Evolutionary conservation across 2,888 invertebrate genomes (phyloP), one percentile per base, ranked within the genome.

Genomic region (Athalia cordata): DNA sequence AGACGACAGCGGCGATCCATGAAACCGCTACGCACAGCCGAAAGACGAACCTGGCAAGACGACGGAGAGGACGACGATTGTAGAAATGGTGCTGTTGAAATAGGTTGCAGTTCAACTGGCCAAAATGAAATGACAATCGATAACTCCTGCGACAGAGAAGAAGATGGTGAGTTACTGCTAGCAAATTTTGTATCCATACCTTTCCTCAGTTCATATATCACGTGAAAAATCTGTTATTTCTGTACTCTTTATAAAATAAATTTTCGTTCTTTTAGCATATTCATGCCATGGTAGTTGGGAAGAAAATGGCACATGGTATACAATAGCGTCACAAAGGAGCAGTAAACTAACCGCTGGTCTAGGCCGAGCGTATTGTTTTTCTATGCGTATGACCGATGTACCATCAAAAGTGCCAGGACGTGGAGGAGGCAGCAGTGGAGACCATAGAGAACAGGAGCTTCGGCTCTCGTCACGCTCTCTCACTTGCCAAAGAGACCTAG

Each of bases 201-300:
- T 3, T 4, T 9, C 13, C 8, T 49, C 13, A 86, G 93, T 57
- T 92, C 93, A 79, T 92, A 93, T 81, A 86, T 90, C 1, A 87
- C 87, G 79, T 88, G n/a, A 59, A 0, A 59, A 15, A 62, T 8
- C 62, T 29, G 15, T 6, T 1, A 62, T 8, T 29, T 29, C 7
- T 13, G 8, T 66, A 11, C 77, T 78, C 43, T 79, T 65, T 62
- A 66, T 0, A 47, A 29, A 57, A 13, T n/a, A 13, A 5, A 61
- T 61, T 75, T 50, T 74, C 15, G 77, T 74, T 47, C 57, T 86
- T 86, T 0, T 91, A 94, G 95, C 93, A 67, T 95, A 94, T 90
- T 93, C 93, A 0, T 95, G 95, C 87, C 94, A 95, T 87, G 95
- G 95, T 68, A 93, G 93, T 86, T 95, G 95, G 95, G 91, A 92